Conservation (phyloP, 2,888 invertebrate genomes). For the Petrolisthes manimaculis region DNA sequence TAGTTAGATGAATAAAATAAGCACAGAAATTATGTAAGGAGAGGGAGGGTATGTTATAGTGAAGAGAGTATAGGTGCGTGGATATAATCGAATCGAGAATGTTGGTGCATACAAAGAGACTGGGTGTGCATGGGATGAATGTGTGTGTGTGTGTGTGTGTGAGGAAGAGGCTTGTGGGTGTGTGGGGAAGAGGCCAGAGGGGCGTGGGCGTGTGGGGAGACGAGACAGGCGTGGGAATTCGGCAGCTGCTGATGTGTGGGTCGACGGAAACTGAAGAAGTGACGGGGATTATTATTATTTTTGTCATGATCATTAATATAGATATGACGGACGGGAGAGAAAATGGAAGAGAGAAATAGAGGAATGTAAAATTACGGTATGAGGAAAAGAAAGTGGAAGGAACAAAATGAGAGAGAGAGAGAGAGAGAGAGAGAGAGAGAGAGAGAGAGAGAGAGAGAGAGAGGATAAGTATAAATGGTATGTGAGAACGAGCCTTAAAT, state of each 20-base stretch:
- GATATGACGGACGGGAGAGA: not conserved
- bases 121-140: not conserved
- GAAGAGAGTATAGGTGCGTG: too few species aligned
- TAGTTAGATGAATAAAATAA: too few species aligned
- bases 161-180: not conserved
- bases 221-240: not conserved
- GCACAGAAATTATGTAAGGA: too few species aligned
- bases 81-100: too few species aligned
- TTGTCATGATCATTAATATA: too few species aligned
- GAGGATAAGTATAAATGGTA: not conserved
- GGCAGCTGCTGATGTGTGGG: too few species aligned
- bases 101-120: too few species aligned
- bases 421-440: conserved; percentile 1
- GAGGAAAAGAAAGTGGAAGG: not conserved
- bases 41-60: too few species aligned
- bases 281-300: too few species aligned
- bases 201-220: not conserved
- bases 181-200: not conserved
- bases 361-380: not conserved
- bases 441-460: conserved; percentile 1
- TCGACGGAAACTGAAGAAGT: too few species aligned
- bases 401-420: not conserved
- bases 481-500: not conserved
- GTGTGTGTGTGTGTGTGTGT: conserved; percentile 1
- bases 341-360: not conserved